Conservation (phyloP, 2,113 vertebrate species). For the Cettia cetti region DNA sequence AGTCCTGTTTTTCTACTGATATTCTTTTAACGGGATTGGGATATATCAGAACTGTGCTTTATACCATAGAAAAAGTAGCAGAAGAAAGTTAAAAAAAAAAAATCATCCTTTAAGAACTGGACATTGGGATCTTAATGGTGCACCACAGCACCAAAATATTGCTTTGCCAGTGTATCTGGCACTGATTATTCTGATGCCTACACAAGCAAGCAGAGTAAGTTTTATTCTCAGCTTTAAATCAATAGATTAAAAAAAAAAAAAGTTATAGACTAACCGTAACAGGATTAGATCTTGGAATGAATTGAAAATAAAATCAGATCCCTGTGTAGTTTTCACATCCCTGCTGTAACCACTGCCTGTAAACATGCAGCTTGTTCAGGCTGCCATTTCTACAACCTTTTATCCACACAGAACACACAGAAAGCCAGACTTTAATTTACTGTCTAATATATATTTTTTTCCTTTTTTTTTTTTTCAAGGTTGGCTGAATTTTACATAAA, state of each 20-base stretch:
- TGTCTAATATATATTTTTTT: neutral
- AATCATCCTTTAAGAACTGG: neutral
- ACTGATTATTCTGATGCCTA: neutral
- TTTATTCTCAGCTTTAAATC: neutral
- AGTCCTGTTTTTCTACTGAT: neutral
- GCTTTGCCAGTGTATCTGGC: neutral
- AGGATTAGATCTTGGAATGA: neutral
- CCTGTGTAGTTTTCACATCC: neutral
- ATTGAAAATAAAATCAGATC: neutral
- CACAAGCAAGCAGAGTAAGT: neutral
- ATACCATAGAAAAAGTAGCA: neutral
- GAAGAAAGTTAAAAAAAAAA: neutral
- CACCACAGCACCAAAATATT: neutral
- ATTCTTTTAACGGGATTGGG: neutral
- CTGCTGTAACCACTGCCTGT: neutral
- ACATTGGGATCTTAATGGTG: neutral
- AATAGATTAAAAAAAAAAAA: neutral
- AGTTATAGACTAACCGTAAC: fast-evolving
- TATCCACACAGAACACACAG: neutral
- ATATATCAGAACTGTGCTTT: neutral
- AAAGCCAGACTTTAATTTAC: neutral
- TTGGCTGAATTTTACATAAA: neutral
- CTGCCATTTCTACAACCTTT: neutral
- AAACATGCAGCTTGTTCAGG: neutral
- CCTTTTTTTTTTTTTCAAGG: neutral